A percentile compares a stretch with the other conserved stretches of the same genome.
phyloP scores from a whole-genome alignment of 2,888 invertebrate species.

The Ochropleura plecta region DNA sequence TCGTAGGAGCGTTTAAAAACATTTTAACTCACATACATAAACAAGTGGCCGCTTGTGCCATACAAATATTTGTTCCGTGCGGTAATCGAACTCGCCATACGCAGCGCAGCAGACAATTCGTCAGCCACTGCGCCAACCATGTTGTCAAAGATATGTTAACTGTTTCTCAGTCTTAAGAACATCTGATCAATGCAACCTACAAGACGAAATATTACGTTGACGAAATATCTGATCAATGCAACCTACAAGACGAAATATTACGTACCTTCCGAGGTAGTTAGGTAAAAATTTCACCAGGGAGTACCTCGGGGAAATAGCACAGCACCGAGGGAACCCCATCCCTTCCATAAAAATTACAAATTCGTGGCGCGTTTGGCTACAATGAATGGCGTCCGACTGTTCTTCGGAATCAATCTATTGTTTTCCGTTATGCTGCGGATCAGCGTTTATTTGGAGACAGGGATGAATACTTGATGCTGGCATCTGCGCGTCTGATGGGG shows the following conservation, averaged over 20 bases:
- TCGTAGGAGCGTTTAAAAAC: too few relatives aligned
- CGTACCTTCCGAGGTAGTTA: neutral
- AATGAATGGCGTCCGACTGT: conserved; percentile 47
- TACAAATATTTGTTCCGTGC: too few relatives aligned
- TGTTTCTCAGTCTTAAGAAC: neutral
- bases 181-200: neutral
- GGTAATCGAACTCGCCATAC: too few relatives aligned
- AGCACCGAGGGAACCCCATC: conserved; percentile 41
- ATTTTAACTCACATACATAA: too few relatives aligned
- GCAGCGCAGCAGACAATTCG: too few relatives aligned
- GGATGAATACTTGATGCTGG: conserved; percentile 34
- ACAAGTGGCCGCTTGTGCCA: too few relatives aligned
- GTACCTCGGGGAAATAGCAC: neutral
- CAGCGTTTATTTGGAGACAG: conserved; percentile 42
- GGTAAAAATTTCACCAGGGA: neutral
- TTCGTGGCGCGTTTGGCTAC: conserved; percentile 50
- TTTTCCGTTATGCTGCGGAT: conserved; percentile 50
- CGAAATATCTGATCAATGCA: too few relatives aligned
- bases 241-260: neutral
- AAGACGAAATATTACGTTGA: neutral
- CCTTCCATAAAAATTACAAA: conserved; percentile 57
- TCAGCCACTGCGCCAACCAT: neutral
- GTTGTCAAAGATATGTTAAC: neutral
- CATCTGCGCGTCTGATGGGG: conserved; percentile 18
- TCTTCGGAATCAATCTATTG: conserved; percentile 60